phyloP scores from a whole-genome alignment of 2,888 invertebrate species.

The Phlogophora meticulosa region DNA sequence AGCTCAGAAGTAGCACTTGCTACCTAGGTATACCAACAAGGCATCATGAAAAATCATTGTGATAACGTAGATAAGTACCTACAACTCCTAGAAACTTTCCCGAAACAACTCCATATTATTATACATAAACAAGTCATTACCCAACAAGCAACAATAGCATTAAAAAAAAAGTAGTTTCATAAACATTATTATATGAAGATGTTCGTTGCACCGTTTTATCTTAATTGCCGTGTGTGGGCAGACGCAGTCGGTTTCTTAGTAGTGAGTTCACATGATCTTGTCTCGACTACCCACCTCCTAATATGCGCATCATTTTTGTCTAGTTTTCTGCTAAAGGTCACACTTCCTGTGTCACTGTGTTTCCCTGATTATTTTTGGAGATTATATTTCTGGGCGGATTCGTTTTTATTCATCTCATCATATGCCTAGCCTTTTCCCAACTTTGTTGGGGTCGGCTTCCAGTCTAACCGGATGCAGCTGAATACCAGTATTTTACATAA shows the following conservation, averaged over 20 bases:
- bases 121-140: conserved; percentile 49
- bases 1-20: too few relatives aligned
- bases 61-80: too few relatives aligned
- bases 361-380: conserved; percentile 40
- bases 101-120: neutral
- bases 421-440: too few relatives aligned
- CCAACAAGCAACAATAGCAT: conserved; percentile 34
- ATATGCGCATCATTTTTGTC: conserved; percentile 49
- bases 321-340: conserved; percentile 56
- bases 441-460: too few relatives aligned
- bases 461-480: too few relatives aligned
- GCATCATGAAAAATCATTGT: too few relatives aligned
- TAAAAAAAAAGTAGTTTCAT: conserved; percentile 53
- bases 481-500: too few relatives aligned
- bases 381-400: conserved; percentile 6
- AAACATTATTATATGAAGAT: conserved; percentile 63
- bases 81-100: too few relatives aligned
- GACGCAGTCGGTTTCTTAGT: conserved; percentile 77
- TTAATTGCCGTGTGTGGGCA: conserved; percentile 74
- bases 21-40: too few relatives aligned
- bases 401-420: too few relatives aligned
- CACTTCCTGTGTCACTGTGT: conserved; percentile 60
- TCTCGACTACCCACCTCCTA: conserved; percentile 57
- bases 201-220: conserved; percentile 68
- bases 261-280: conserved; percentile 74